These are phyloP conservation scores for Bradynema listronoti DNA, from an alignment of 1,140 invertebrate genomes.

Conservation along the genomic window DNA sequence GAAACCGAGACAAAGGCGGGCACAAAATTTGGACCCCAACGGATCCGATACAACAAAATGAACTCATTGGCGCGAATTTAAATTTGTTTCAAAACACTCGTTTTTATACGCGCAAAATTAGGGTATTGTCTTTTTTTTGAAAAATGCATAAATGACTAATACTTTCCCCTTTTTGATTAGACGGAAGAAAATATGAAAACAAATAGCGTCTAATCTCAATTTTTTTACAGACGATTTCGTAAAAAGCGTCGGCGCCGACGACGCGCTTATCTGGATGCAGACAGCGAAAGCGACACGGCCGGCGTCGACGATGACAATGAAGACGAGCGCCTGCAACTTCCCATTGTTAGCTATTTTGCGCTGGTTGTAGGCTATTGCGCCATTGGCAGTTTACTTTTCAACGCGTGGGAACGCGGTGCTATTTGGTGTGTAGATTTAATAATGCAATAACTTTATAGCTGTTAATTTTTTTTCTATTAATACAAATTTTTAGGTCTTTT, in stretches of 20 bases:
- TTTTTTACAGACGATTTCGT: slow-evolving; percentile 21
- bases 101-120: no score
- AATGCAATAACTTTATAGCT: not conserved
- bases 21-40: no score
- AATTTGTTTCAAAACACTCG: no score
- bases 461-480: not conserved
- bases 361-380: slow-evolving; percentile 56
- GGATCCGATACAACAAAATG: no score
- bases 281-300: slow-evolving; percentile 44
- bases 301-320: slow-evolving; percentile 48
- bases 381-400: slow-evolving; percentile 55
- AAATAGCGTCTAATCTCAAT: no score
- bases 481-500: slow-evolving; percentile 45
- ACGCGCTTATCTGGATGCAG: slow-evolving; percentile 11
- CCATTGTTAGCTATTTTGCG: slow-evolving; percentile 56
- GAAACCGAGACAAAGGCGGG: no score
- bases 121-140: not conserved
- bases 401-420: slow-evolving; percentile 51
- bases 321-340: slow-evolving; percentile 52
- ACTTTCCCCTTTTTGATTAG: slow-evolving; percentile 6
- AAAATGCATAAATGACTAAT: slow-evolving; percentile 12
- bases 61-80: no score
- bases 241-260: slow-evolving; percentile 34
- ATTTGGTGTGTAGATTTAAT: slow-evolving; percentile 33
- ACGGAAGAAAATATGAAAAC: slow-evolving; percentile 13